Conservation (phyloP, 2,113 vertebrate species). For the Motacilla alba region DNA sequence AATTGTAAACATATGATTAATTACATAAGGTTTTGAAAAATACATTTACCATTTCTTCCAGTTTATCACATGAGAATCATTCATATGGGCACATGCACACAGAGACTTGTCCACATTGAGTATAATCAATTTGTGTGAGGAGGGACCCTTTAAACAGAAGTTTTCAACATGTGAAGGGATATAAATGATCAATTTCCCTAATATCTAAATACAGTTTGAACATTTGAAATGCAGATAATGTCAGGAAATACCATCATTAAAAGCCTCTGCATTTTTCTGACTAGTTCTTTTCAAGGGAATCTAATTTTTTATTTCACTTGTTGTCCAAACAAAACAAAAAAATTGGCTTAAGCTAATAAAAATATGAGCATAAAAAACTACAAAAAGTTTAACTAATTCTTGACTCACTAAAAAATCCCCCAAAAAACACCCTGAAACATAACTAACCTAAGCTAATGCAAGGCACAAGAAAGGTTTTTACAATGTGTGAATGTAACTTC, state of each 20-base stretch:
- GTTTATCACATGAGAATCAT: background rate
- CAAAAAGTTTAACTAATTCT: background rate
- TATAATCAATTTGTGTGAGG: background rate
- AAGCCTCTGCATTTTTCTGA: background rate
- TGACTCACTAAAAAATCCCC: rapidly evolving
- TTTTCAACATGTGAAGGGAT: background rate
- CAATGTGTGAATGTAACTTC: background rate
- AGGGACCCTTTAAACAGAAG: background rate
- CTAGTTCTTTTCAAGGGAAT: background rate
- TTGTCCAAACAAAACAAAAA: background rate
- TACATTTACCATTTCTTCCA: background rate
- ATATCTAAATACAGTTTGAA: background rate
- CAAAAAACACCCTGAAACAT: background rate
- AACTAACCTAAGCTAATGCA: background rate
- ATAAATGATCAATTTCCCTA: background rate
- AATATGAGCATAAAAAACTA: background rate
- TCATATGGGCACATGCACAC: background rate
- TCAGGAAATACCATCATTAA: background rate
- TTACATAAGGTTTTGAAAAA: background rate
- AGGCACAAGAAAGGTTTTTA: background rate
- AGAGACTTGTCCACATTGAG: background rate
- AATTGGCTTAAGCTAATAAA: background rate
- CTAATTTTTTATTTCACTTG: background rate
- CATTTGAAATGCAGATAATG: background rate
- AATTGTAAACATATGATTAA: background rate